phyloP scores from a whole-genome alignment of 2,888 invertebrate genomes.

The Acanthoscelides obtectus region DNA sequence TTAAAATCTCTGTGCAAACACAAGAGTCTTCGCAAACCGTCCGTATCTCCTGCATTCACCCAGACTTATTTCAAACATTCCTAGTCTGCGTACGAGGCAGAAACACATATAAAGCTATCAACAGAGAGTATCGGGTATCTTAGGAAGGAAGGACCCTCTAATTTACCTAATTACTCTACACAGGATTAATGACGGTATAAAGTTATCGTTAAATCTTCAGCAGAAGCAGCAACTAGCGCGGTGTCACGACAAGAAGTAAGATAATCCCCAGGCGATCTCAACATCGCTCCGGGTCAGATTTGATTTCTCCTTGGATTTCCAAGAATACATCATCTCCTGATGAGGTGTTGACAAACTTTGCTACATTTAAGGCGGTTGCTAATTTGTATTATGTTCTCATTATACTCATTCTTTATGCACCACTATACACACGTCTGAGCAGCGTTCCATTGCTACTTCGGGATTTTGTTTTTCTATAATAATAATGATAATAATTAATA shows the following conservation, averaged over 20 bases:
- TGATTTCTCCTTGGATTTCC: neutral
- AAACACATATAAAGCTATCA: neutral
- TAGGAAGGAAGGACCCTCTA: neutral
- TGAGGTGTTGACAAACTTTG: neutral
- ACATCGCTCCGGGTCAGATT: neutral
- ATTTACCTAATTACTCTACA: neutral
- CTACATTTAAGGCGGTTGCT: neutral
- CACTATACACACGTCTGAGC: no score
- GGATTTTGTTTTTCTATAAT: no score
- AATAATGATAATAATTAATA: no score
- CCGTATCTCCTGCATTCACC: neutral
- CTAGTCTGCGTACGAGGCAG: neutral
- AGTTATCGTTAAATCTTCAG: neutral
- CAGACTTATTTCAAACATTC: neutral
- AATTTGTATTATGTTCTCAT: no score
- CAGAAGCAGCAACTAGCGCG: slow-evolving; percentile 12
- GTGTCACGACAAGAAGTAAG: slow-evolving; percentile 30
- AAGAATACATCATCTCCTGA: neutral
- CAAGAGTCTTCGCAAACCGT: neutral
- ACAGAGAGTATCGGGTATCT: neutral
- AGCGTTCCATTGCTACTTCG: no score
- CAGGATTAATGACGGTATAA: neutral
- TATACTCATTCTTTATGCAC: no score
- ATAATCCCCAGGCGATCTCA: slow-evolving; percentile 21
- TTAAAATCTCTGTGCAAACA: neutral